Conservation (phyloP, 2,113 vertebrate genomes). For the Phyllostomus discolor region DNA sequence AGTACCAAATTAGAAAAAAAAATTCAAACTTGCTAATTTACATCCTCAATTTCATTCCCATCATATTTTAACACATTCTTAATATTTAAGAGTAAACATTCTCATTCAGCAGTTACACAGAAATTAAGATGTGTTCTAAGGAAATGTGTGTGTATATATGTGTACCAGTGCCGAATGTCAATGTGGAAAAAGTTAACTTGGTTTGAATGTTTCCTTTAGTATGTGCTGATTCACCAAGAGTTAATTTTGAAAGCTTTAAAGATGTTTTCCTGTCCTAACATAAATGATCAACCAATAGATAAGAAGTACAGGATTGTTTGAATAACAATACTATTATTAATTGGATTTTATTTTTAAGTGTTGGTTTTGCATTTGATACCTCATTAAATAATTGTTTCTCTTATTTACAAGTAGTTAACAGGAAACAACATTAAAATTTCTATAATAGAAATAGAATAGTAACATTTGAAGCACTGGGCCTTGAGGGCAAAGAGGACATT, state of each 20-base stretch:
- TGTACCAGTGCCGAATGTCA: background rate
- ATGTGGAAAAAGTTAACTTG: background rate
- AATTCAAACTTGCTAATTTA: background rate
- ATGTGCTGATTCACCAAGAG: background rate
- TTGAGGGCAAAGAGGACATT: background rate
- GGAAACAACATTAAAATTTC: background rate
- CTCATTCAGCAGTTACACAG: background rate
- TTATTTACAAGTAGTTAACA: background rate
- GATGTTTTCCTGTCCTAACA: background rate
- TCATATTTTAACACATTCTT: background rate
- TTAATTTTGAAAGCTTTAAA: slow-evolving; percentile 12
- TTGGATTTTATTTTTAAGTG: slow-evolving; percentile 20
- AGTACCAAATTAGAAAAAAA: background rate
- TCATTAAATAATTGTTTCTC: background rate
- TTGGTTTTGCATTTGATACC: background rate
- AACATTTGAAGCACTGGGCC: background rate
- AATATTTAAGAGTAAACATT: background rate
- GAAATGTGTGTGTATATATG: background rate
- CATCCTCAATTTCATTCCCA: background rate
- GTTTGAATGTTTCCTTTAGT: background rate
- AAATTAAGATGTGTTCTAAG: background rate
- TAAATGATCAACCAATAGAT: background rate
- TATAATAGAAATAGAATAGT: background rate
- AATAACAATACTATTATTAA: background rate
- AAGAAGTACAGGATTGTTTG: background rate